phyloP scores from a whole-genome alignment of 1,140 invertebrate genomes.

The Zaprionus davidi region DNA sequence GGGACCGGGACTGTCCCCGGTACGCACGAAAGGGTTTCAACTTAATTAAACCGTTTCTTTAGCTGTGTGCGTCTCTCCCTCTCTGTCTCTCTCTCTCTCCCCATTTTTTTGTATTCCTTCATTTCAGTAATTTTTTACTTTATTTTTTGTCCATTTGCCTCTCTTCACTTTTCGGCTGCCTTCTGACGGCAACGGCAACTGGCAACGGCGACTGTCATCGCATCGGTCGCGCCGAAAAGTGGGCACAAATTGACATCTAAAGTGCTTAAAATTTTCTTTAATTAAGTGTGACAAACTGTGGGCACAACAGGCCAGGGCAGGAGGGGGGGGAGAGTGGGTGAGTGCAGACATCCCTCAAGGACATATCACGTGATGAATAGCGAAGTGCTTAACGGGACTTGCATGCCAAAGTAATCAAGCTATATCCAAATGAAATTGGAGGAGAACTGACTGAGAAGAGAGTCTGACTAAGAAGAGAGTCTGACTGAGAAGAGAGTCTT shows the following conservation, averaged over 20 bases:
- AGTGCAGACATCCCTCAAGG: slow-evolving; percentile 8
- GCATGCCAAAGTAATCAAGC: background rate
- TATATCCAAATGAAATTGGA: background rate
- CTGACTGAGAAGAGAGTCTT: too few relatives aligned
- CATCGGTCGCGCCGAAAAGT: slow-evolving; percentile 64
- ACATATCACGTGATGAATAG: slow-evolving; percentile 10
- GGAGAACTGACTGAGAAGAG: background rate
- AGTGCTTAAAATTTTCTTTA: slow-evolving; percentile 83
- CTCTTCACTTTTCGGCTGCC: slow-evolving; percentile 39
- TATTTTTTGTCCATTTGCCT: slow-evolving; percentile 8
- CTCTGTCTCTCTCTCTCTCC: slow-evolving; percentile 8
- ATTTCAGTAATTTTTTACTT: slow-evolving; percentile 12
- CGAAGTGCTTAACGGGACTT: background rate
- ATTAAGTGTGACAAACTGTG: slow-evolving; percentile 83
- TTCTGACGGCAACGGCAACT: slow-evolving; percentile 46
- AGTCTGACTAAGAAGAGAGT: too few relatives aligned
- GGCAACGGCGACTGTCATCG: slow-evolving; percentile 72
- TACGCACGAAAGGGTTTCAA: slow-evolving; percentile 83
- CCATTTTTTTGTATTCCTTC: slow-evolving; percentile 31
- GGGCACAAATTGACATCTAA: slow-evolving; percentile 81
- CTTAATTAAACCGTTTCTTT: slow-evolving; percentile 82
- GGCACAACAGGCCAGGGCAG: slow-evolving; percentile 31
- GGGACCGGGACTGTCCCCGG: slow-evolving; percentile 40
- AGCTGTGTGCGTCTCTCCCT: slow-evolving; percentile 8
- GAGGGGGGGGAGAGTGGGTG: background rate